phyloP scores from a whole-genome alignment of 2,797 vertebrate species.

The Syngnathus rostellatus region DNA sequence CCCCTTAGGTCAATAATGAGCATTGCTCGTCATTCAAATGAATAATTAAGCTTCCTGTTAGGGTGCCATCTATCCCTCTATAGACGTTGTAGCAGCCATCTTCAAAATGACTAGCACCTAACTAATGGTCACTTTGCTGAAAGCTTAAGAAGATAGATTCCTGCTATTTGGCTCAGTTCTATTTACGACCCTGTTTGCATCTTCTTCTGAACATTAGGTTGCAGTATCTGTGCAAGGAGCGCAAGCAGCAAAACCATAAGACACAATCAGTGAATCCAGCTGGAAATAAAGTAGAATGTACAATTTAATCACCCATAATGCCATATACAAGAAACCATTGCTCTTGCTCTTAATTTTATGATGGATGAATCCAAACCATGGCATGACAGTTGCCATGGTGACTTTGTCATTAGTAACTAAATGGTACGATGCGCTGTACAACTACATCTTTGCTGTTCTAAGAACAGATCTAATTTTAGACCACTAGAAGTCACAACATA shows the following conservation, averaged over 20 bases:
- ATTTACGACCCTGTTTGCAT: constrained; percentile 23
- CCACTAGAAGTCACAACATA: constrained; percentile 27
- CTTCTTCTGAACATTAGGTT: constrained; percentile 9
- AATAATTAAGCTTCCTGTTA: constrained; percentile 48
- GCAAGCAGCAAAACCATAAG: constrained; percentile 16
- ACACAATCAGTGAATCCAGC: constrained; percentile 26
- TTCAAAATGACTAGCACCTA: constrained; percentile 30
- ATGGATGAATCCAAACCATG: constrained; percentile 40
- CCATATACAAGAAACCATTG: constrained; percentile 37
- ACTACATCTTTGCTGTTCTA: constrained; percentile 41
- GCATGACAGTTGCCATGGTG: constrained; percentile 68
- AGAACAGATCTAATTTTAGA: constrained; percentile 59
- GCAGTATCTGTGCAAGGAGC: constrained; percentile 24
- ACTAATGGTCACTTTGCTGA: constrained; percentile 44
- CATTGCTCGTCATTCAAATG: constrained; percentile 46
- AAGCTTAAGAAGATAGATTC: constrained; percentile 20
- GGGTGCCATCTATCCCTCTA: constrained; percentile 15
- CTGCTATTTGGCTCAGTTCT: constrained; percentile 20
- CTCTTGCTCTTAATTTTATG: constrained; percentile 30
- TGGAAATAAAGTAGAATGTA: constrained; percentile 39
- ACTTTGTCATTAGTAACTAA: constrained; percentile 53
- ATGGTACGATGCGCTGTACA: constrained; percentile 53
- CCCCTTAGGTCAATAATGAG: constrained; percentile 42
- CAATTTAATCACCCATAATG: constrained; percentile 52
- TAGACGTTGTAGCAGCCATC: constrained; percentile 24